phyloP scores from a whole-genome alignment of 2,888 invertebrate species.

The Punctoribates punctum region DNA sequence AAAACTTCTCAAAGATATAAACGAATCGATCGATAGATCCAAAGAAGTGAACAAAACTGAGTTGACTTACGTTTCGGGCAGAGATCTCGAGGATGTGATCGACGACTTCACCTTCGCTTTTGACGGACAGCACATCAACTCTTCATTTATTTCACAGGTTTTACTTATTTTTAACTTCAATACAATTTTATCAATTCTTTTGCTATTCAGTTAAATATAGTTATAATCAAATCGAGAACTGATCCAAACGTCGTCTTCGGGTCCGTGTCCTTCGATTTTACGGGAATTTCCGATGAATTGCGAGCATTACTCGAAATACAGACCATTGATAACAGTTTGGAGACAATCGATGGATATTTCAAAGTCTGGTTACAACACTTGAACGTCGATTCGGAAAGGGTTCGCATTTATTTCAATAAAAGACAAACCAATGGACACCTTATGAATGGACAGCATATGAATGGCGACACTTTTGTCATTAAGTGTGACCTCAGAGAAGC shows the following conservation, averaged over 20 bases:
- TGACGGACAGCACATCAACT: neutral
- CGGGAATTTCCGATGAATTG: neutral
- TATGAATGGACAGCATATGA: neutral
- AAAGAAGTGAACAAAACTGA: neutral
- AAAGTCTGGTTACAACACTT: neutral
- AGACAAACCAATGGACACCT: neutral
- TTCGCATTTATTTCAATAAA: neutral
- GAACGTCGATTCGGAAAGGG: neutral
- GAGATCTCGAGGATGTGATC: neutral
- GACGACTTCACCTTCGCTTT: neutral
- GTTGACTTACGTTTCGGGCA: neutral
- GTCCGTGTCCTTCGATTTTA: neutral
- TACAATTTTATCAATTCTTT: no score
- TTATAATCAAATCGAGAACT: neutral
- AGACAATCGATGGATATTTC: slow-evolving; percentile 11
- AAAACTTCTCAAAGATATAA: neutral
- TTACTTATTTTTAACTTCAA: neutral
- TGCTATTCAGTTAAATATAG: neutral
- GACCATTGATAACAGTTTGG: neutral
- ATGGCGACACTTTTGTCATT: slow-evolving; percentile 4
- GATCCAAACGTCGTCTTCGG: neutral
- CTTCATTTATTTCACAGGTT: neutral
- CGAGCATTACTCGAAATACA: neutral
- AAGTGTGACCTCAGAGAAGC: slow-evolving; percentile 22
- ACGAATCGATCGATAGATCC: neutral